phyloP scores from a whole-genome alignment of 1,140 invertebrate genomes.

The Hycleus cichorii region DNA sequence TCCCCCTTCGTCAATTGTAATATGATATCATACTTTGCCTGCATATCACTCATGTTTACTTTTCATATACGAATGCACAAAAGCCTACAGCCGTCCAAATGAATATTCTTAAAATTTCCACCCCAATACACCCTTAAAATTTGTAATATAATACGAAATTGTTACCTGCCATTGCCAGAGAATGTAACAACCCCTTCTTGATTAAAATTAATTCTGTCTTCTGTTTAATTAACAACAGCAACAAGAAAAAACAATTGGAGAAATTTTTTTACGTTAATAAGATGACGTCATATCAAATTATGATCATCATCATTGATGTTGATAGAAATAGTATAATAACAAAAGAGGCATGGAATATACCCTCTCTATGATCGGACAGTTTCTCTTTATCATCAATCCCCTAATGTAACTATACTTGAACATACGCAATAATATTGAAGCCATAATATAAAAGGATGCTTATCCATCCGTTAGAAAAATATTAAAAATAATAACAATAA shows the following conservation, averaged over 20 bases:
- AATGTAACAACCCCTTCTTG: too few species aligned
- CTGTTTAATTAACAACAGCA: too few species aligned
- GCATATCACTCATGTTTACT: constrained; percentile 31
- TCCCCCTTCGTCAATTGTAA: constrained; percentile 27
- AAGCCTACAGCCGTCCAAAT: constrained; percentile 21
- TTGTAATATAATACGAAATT: neutral
- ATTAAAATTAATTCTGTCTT: too few species aligned
- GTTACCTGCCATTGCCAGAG: too few species aligned
- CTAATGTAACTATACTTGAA: neutral
- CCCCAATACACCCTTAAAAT: neutral
- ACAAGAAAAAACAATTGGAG: too few species aligned
- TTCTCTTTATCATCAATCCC: too few species aligned
- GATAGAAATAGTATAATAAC: neutral
- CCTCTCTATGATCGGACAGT: too few species aligned
- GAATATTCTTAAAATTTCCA: constrained; percentile 1
- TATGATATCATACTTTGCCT: constrained; percentile 31
- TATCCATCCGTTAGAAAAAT: neutral
- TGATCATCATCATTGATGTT: neutral
- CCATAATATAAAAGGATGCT: neutral
- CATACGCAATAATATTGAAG: neutral
- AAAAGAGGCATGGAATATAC: neutral
- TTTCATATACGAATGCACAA: constrained; percentile 34
- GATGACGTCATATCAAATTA: constrained; percentile 17
- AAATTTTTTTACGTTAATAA: too few species aligned
- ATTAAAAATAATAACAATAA: neutral